These are phyloP conservation scores for Neomorphus geoffroyi DNA, from an alignment of 2,797 vertebrate genomes.

Conservation along the genomic window DNA sequence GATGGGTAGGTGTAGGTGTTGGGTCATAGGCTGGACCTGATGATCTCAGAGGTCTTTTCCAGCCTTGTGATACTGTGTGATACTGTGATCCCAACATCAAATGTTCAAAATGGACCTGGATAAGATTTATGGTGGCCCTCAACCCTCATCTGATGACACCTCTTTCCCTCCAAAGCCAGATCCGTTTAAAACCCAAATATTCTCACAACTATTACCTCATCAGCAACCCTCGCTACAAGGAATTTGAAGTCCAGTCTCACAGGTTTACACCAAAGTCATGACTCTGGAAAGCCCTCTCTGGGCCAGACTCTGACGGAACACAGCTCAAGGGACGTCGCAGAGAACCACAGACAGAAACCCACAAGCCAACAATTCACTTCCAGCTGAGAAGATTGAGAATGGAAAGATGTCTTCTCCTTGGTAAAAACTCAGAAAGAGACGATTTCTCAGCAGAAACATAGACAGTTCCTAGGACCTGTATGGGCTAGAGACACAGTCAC, in stretches of 20 bases:
- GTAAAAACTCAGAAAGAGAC: not conserved
- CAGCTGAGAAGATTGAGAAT: not conserved
- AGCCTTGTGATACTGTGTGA: too few relatives aligned
- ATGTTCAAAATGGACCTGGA: not conserved
- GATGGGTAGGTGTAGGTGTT: too few relatives aligned
- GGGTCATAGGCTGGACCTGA: too few relatives aligned
- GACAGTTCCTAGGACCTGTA: not conserved
- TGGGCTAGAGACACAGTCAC: not conserved
- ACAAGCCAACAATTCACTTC: not conserved
- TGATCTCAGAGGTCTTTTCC: too few relatives aligned
- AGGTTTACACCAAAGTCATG: not conserved
- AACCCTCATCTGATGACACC: fast-evolving
- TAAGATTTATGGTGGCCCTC: not conserved
- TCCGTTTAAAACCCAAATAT: not conserved
- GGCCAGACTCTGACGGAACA: not conserved
- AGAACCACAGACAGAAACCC: not conserved
- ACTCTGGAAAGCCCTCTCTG: not conserved
- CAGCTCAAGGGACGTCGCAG: not conserved
- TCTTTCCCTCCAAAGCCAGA: not conserved
- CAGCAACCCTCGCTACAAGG: not conserved
- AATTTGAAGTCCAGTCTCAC: not conserved
- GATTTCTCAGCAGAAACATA: not conserved
- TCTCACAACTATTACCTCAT: not conserved
- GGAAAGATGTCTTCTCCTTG: not conserved
- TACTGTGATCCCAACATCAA: not conserved